Conservation (phyloP, 1,140 invertebrate species). For the Zaprionus ghesquierei region DNA sequence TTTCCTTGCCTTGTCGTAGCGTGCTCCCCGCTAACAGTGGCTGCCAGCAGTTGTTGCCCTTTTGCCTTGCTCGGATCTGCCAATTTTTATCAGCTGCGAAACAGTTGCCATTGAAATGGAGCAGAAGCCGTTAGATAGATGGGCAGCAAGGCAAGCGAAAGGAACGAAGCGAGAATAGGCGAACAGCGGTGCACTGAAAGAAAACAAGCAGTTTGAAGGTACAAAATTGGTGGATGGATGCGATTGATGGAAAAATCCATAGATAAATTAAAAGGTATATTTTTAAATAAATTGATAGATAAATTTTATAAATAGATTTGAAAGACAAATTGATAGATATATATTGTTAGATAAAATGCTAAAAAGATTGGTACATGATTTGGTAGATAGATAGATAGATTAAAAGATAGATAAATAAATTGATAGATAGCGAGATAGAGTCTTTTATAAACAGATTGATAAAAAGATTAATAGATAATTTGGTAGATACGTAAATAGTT, state of each 20-base stretch:
- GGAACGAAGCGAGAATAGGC: slow-evolving; percentile 10
- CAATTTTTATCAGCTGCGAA: slow-evolving; percentile 79
- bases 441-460: too few species aligned
- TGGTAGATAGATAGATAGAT: not conserved
- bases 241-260: not conserved
- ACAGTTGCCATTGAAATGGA: slow-evolving; percentile 79
- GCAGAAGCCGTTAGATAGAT: slow-evolving; percentile 79
- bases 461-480: too few species aligned
- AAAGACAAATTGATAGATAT: not conserved
- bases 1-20: not conserved
- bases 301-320: not conserved
- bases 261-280: not conserved
- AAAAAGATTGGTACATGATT: not conserved
- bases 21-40: not conserved
- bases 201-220: not conserved
- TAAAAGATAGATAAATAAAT: not conserved
- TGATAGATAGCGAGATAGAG: too few species aligned
- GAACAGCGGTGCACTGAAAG: not conserved
- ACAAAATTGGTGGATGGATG: not conserved
- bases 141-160: slow-evolving; percentile 34
- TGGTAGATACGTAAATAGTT: too few species aligned
- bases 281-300: not conserved
- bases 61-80: slow-evolving; percentile 45
- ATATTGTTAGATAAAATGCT: not conserved
- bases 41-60: not conserved